These are phyloP conservation scores for Scyliorhinus canicula DNA, from an alignment of 2,797 vertebrate genomes.

Conservation along the genomic window DNA sequence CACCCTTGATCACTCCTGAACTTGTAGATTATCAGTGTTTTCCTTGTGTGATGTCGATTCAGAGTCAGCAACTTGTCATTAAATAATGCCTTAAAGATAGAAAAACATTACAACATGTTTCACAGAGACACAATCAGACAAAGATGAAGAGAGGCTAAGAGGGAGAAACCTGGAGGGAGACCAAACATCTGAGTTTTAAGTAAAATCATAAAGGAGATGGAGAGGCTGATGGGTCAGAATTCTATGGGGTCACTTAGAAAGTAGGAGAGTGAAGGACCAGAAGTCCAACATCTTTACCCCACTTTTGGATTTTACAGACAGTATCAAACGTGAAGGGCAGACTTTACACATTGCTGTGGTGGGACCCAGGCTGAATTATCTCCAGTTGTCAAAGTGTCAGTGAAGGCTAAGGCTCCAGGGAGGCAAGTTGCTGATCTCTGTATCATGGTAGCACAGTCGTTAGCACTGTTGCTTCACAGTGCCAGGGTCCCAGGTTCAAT, in stretches of 20 bases:
- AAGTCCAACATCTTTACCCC: too few species aligned
- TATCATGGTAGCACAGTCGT: too few species aligned
- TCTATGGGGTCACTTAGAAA: too few species aligned
- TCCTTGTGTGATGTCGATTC: not conserved
- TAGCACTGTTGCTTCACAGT: too few species aligned
- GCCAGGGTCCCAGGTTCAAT: too few species aligned
- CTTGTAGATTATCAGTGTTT: not conserved
- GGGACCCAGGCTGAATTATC: not conserved
- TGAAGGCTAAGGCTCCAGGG: not conserved
- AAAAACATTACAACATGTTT: not conserved
- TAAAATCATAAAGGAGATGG: too few species aligned
- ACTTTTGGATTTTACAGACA: too few species aligned
- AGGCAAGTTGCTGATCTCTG: not conserved
- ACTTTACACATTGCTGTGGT: too few species aligned
- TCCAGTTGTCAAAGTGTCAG: not conserved
- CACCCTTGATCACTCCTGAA: not conserved
- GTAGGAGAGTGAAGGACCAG: too few species aligned
- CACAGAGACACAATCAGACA: not conserved
- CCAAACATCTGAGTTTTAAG: not conserved
- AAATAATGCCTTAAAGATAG: not conserved
- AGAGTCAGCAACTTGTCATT: not conserved
- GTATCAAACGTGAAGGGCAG: too few species aligned
- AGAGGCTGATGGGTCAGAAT: too few species aligned
- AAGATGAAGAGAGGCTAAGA: not conserved
- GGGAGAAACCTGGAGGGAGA: not conserved